Percentiles rank a stretch among this genome's conserved stretches.
phyloP scores from a whole-genome alignment of 1,140 invertebrate species.

The Diploscapter pachys region DNA sequence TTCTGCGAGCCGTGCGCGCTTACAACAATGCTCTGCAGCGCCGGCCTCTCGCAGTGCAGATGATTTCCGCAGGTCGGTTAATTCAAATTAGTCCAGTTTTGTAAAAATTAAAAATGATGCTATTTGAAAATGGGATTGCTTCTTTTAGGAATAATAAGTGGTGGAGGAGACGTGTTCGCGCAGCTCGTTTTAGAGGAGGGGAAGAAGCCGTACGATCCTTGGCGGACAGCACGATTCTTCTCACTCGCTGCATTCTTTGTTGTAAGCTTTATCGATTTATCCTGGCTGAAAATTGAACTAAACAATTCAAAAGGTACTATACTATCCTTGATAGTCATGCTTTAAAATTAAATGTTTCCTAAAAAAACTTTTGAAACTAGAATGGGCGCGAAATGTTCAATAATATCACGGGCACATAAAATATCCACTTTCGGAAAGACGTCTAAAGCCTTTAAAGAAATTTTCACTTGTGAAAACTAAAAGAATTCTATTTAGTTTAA shows the following conservation, averaged over 20 bases:
- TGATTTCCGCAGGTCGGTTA: conserved; percentile 28
- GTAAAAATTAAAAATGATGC: background rate
- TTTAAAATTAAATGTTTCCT: background rate
- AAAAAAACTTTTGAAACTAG: conserved; percentile 1
- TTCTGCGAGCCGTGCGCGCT: conserved; percentile 2
- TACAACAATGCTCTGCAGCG: conserved; percentile 29
- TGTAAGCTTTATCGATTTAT: conserved; percentile 12
- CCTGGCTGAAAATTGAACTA: background rate
- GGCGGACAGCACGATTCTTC: conserved; percentile 35
- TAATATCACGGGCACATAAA: too few species aligned
- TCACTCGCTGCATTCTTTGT: conserved; percentile 28
- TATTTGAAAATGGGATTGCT: background rate
- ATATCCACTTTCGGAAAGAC: too few species aligned
- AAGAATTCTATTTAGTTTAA: too few species aligned
- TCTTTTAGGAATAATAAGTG: conserved; percentile 20
- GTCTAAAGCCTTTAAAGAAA: too few species aligned
- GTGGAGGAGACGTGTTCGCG: conserved; percentile 29
- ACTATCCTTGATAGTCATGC: background rate
- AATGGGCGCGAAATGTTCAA: background rate
- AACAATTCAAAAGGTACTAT: background rate
- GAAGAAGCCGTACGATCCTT: conserved; percentile 12
- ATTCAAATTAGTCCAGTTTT: background rate
- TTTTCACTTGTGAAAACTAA: too few species aligned
- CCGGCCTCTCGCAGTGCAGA: conserved; percentile 31
- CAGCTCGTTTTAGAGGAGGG: conserved; percentile 30